These are phyloP conservation scores for Pangasius sanitwongsei DNA, from an alignment of 2,797 vertebrate species.

Conservation along the genomic window DNA sequence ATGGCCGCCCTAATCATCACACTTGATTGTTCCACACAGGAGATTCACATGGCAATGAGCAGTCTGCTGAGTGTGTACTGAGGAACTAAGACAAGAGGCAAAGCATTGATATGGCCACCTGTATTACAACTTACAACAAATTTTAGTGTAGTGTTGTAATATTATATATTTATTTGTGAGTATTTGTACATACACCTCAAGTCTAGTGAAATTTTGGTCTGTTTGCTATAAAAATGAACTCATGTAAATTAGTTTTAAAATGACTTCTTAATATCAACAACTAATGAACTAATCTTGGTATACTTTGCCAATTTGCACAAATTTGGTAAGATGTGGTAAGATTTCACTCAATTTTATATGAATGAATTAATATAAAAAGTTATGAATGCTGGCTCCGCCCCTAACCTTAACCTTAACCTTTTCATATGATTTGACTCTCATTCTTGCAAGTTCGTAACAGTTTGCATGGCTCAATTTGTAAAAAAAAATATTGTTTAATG, in stretches of 20 bases:
- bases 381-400: background rate
- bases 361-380: background rate
- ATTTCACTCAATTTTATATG: background rate
- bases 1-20: conserved; percentile 76
- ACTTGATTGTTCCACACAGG: conserved; percentile 73
- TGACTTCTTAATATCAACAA: background rate
- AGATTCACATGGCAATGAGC: conserved; percentile 65
- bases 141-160: background rate
- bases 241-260: background rate
- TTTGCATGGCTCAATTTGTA: background rate
- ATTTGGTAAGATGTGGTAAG: background rate
- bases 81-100: background rate
- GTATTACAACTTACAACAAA: background rate
- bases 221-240: background rate
- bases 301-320: conserved; percentile 1
- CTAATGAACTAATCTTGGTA: background rate
- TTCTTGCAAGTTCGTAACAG: background rate
- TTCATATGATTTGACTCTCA: background rate
- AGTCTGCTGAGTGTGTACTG: conserved; percentile 21
- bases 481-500: background rate
- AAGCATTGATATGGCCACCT: background rate
- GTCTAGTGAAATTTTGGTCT: background rate
- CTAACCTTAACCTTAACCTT: too few relatives aligned
- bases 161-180: background rate
- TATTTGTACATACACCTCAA: background rate